These are phyloP conservation scores for Pongo abelii DNA, from an alignment of 2,113 vertebrate genomes.

Conservation along the genomic window DNA sequence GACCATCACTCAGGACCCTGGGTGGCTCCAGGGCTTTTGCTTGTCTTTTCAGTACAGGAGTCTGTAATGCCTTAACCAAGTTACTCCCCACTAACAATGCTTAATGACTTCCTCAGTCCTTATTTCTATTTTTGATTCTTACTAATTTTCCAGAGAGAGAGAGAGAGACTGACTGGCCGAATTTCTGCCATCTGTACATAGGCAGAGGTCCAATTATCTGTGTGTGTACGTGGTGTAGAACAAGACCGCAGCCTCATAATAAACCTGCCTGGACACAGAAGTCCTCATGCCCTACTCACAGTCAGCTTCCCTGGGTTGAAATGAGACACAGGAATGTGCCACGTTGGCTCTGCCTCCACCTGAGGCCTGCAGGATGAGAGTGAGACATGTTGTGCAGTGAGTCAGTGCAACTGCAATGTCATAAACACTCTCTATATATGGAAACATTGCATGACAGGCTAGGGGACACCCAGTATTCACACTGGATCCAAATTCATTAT, in stretches of 20 bases:
- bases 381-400: accelerated
- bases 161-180: background rate
- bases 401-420: no score
- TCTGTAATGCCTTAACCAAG: background rate
- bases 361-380: no score
- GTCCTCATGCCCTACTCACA: background rate
- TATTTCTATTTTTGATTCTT: background rate
- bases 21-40: background rate
- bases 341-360: background rate
- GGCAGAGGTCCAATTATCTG: background rate
- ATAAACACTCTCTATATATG: no score
- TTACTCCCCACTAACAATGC: background rate
- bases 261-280: background rate
- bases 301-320: background rate
- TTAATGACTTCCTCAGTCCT: background rate
- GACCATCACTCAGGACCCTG: background rate
- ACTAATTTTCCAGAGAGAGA: background rate
- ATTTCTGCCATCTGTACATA: background rate
- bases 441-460: background rate
- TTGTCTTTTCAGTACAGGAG: background rate
- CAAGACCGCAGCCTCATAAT: background rate
- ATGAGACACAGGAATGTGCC: accelerated
- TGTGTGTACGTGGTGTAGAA: background rate
- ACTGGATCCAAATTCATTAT: no score
- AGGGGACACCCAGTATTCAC: background rate